Base-by-base conservation (phyloP, 2,888 invertebrate genomes). In the Electrophaes corylata region DNA sequence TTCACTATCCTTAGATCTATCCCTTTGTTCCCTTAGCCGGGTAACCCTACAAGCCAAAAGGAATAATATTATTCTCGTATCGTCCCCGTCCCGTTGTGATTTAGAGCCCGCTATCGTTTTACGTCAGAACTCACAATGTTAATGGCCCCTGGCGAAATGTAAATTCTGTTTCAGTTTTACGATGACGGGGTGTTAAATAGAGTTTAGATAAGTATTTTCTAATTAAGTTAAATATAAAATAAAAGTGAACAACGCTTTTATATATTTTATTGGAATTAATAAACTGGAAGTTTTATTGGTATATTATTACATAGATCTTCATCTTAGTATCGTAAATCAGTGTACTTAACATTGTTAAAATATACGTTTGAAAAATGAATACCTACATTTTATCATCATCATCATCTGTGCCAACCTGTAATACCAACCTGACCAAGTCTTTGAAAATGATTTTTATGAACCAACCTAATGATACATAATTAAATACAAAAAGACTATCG, bases 171-270 rank as follows among this genome's bases (percentile, higher is more conserved):
- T 50, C 57, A 12, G 55, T 57, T 59, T 64, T 62, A 64, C 43
- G 53, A 63, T 57, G 55, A 61, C 52, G 44, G 59, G 35, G 61
- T 64, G 60, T 55, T 57, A 62, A 62, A 64, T 60, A 62, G 55
- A 62, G 62, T 64, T 61, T 54, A 20, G 14, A 29, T 14, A 41
- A 18, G 37, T 47, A 40, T 41, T 49, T 39, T 16, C 12, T 18
- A 19, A 50, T 12, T 19, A 12, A 20, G 20, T 41, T 20, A n/a
- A 23, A 41, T 41, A 12, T n/a, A 12, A 41, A 39, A n/a, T 37
- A 37, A 37, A 37, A 37, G 37, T 37, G 39, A 48, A 46, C 31
- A 45, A 45, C 44, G 31, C 29, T 45, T 46, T 33, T 46, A 4
- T 19, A 40, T n/a, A 2, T 37, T 35, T 37, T 37, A 16, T 37